These are phyloP conservation scores for Aramus guarauna DNA, from an alignment of 2,113 vertebrate genomes.

Conservation along the genomic window DNA sequence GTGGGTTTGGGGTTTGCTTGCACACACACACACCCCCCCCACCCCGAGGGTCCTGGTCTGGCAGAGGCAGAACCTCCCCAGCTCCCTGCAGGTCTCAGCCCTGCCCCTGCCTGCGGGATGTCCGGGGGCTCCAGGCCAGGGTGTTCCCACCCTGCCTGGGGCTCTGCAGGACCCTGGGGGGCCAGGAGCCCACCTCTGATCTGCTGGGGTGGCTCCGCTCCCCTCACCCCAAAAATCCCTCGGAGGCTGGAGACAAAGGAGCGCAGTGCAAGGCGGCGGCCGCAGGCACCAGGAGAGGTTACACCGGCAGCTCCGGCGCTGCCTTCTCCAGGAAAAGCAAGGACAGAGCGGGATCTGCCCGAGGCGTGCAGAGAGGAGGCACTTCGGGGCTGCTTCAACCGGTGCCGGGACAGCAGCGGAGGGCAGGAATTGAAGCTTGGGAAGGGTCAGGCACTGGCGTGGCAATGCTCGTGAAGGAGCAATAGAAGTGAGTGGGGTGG, in stretches of 20 bases:
- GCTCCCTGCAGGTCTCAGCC: neutral
- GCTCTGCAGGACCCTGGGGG: fast-evolving
- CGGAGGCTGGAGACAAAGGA: neutral
- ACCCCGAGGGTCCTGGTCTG: fast-evolving
- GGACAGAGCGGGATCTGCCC: neutral
- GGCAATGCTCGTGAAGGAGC: neutral
- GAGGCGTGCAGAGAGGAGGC: neutral
- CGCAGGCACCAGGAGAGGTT: neutral
- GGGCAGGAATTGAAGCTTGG: neutral
- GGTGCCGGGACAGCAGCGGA: fast-evolving
- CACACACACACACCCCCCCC: no score
- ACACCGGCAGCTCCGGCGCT: fast-evolving
- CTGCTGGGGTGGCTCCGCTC: neutral
- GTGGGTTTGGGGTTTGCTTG: fast-evolving
- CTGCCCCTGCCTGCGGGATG: neutral
- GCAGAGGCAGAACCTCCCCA: neutral
- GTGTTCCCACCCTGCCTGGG: neutral
- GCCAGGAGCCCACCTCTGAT: neutral
- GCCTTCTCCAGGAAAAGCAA: neutral
- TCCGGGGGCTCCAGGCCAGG: no score
- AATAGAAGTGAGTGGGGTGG: neutral
- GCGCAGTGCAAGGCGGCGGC: fast-evolving
- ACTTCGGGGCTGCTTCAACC: fast-evolving
- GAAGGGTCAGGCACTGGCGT: neutral
- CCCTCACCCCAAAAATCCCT: neutral